Evolutionary conservation across 1,140 invertebrate genomes (phyloP).

Genomic region (Theocolax elegans): DNA sequence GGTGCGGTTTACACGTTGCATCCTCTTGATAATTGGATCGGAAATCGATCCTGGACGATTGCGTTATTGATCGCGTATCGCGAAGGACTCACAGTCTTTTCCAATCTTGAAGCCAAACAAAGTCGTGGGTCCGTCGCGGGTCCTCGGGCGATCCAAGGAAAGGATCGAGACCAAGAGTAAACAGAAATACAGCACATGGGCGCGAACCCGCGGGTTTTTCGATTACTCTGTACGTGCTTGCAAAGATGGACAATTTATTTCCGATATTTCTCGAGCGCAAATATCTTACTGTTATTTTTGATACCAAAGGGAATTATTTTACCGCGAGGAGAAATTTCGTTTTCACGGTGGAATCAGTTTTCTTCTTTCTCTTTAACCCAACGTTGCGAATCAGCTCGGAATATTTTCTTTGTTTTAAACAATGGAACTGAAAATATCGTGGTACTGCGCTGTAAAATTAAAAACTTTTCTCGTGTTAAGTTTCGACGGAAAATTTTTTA

Average conservation of each 20-base stretch:
- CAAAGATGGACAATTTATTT: slow-evolving; percentile 18
- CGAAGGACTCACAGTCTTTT: slow-evolving; percentile 5
- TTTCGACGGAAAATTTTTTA: too few relatives aligned
- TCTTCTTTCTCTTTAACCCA: too few relatives aligned
- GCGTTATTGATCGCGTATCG: background rate
- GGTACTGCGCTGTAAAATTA: too few relatives aligned
- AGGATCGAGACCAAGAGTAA: slow-evolving; percentile 22
- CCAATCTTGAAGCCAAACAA: slow-evolving; percentile 33
- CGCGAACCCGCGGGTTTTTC: too few relatives aligned
- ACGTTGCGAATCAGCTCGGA: too few relatives aligned
- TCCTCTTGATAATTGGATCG: slow-evolving; percentile 34
- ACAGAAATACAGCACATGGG: slow-evolving; percentile 25
- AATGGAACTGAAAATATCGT: too few relatives aligned
- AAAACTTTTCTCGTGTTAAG: too few relatives aligned
- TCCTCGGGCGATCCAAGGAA: slow-evolving; percentile 8
- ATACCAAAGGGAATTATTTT: slow-evolving; percentile 3
- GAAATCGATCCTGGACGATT: slow-evolving; percentile 26
- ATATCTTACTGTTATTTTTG: slow-evolving; percentile 8
- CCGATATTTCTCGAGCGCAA: slow-evolving; percentile 23
- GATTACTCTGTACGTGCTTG: background rate
- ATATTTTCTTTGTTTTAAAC: too few relatives aligned
- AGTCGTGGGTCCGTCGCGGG: background rate
- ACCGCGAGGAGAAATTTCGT: background rate
- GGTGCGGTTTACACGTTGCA: background rate
- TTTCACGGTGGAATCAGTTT: too few relatives aligned